Evolutionary conservation across 2,888 invertebrate genomes (phyloP), one percentile per base, ranked within the genome.

Genomic region (Coenonympha glycerion): DNA sequence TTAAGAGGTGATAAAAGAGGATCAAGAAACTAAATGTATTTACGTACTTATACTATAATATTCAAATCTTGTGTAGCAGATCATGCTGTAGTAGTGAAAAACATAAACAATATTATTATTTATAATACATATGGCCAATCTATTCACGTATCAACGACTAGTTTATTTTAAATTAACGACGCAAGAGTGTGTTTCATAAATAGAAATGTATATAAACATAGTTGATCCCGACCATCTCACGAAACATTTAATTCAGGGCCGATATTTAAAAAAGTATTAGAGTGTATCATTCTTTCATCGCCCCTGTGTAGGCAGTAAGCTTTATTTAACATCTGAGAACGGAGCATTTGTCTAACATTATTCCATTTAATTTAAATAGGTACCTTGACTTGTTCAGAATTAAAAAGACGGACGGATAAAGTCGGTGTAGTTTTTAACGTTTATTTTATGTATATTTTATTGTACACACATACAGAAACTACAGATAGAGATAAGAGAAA

Each of bases 261-360:
- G 19, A 41, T 53, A 41, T 36, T 24, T 36, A 19, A 24, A n/a
- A 31, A 31, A 49, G 33, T 36, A 46, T 42, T 39, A 45, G 24
- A 49, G 31, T 26, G 48, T 49, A 49, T 51, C 47, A 34, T 47
- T 52, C 45, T 46, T 41, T 52, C 49, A 48, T 55, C 37, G 8
- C 13, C 13, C 3, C 2, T 22, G 22, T 21, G 31, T 31, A 31
- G 31, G 31, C 15, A 22, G 37, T 2, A 3, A 15, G 13, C 22
- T 24, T 24, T 24, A 24, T 24, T 24, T 39, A 39, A 13, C 15
- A 24, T 15, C 22, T 39, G 15, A 19, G n/a, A 11, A 6, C 3
- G 4, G 2, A 1, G 39, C 13, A 24, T 24, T 39, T 9, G n/a
- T n/a, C n/a, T n/a, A n/a, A n/a, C n/a, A 9, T 5, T 24, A 8